phyloP scores from a whole-genome alignment of 2,113 vertebrate species.

The Otus sunia region DNA sequence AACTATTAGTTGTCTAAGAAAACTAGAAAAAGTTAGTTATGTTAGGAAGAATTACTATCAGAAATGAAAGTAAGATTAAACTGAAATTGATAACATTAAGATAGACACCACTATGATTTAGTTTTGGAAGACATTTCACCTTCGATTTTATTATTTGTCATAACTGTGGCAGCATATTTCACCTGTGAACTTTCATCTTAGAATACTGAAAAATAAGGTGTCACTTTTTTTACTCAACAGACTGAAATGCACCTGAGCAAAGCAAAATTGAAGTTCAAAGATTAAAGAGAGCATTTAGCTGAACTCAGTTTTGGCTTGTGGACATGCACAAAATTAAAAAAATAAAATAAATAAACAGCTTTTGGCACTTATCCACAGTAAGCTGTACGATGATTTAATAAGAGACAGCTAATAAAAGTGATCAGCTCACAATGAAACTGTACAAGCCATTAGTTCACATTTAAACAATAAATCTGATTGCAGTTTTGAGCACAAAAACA shows the following conservation, averaged over 20 bases:
- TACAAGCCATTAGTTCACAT: slow-evolving; percentile 29
- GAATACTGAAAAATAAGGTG: background rate
- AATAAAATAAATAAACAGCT: background rate
- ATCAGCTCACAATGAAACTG: background rate
- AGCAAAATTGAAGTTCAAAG: background rate
- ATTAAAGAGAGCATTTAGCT: background rate
- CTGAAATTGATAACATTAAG: background rate
- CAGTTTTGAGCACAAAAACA: background rate
- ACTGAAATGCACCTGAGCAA: background rate
- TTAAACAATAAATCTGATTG: slow-evolving; percentile 6
- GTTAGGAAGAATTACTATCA: background rate
- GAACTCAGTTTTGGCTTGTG: background rate
- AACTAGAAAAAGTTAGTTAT: background rate
- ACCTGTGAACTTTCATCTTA: background rate
- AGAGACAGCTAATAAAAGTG: background rate
- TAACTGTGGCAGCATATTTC: background rate
- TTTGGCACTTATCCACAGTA: background rate
- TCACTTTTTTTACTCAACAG: background rate
- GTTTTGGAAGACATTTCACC: slow-evolving; percentile 29
- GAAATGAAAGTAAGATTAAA: background rate
- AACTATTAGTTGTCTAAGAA: background rate
- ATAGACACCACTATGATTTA: background rate
- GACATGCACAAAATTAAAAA: background rate
- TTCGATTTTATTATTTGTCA: background rate
- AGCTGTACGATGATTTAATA: background rate